phyloP scores from a whole-genome alignment of 1,140 invertebrate genomes.

The Euura saliciscinereae region DNA sequence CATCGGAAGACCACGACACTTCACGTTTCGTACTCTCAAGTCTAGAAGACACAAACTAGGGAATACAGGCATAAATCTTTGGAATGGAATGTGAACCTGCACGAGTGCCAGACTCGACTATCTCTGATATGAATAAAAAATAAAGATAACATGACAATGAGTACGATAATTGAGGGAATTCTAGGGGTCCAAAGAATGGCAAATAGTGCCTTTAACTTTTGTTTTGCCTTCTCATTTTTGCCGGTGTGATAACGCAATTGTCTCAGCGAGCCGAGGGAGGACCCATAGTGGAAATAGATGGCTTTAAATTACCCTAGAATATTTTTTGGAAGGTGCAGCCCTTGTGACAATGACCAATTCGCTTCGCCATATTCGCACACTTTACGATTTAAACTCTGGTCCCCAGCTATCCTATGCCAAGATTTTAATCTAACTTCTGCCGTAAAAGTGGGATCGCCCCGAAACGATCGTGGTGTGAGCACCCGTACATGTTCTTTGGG shows the following conservation, averaged over 20 bases:
- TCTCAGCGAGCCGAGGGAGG: too few relatives aligned
- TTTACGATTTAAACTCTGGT: not conserved
- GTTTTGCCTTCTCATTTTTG: too few relatives aligned
- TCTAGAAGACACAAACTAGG: not conserved
- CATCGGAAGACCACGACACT: too few relatives aligned
- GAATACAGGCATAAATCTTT: not conserved
- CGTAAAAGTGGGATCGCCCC: not conserved
- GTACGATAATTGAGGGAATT: too few relatives aligned
- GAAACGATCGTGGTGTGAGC: too few relatives aligned
- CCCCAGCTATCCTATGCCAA: not conserved
- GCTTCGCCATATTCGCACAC: not conserved
- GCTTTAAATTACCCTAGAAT: not conserved
- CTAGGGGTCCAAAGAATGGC: too few relatives aligned
- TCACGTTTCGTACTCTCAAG: not conserved
- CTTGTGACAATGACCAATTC: not conserved
- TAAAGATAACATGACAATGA: too few relatives aligned
- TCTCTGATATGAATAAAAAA: too few relatives aligned
- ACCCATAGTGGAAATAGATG: not conserved
- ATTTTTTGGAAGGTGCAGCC: not conserved
- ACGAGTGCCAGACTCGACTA: not conserved
- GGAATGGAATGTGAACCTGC: not conserved
- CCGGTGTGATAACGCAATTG: too few relatives aligned
- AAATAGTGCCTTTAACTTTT: too few relatives aligned
- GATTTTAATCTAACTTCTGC: slow-evolving; percentile 6
- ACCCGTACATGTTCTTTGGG: too few relatives aligned